Base-by-base conservation (phyloP, 2,113 vertebrate species). In the Thryonomys swinderianus region DNA sequence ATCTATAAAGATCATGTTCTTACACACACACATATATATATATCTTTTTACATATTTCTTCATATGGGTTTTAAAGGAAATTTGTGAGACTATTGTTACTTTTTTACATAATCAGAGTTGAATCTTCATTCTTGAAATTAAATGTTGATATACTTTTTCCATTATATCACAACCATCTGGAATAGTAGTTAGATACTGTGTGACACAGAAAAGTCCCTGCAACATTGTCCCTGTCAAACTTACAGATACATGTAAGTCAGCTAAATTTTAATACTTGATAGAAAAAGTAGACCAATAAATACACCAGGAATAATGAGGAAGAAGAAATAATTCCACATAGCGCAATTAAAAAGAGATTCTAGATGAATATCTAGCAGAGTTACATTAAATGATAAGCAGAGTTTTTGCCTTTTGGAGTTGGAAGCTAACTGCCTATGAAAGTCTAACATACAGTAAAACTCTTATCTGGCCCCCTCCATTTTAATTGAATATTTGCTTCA, bases 371-470 rank as follows among this genome's bases (percentile, higher is more conserved):
- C 55, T 57, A 57, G 55, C 16, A 17, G 55, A 57, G 8, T 51
- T 90, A 42, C 12, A 20, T 86, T 89, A 81, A 89, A 83, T 20
- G 18, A 25, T 86, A 42, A 45, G 11, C 2, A 87, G 59, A 23
- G 17, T n/a, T 84, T 93, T 95, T 95, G 59, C 40, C 67, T 71
- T 4, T 82, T 20, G 27, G 59, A 76, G 2, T 74, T 81, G 20
- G n/a, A n/a, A 94, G 18, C 18, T 79, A 93, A 9, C 9, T 88
- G 8, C 23, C 32, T 92, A 85, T n/a, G 17, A 92, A 95, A 95
- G 37, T 87, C 32, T 91, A 79, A 78, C 76, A 59, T 11, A 20
- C n/a, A n/a, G 2, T 83, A 90, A 83, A 81, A 32, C 14, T 66
- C 40, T 83, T 78, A 67, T 78, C 51, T 89, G 40, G 7, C 61